Percentiles rank a stretch among this genome's conserved stretches.
phyloP scores from a whole-genome alignment of 2,113 vertebrate species.

The Oryzias woworae region DNA sequence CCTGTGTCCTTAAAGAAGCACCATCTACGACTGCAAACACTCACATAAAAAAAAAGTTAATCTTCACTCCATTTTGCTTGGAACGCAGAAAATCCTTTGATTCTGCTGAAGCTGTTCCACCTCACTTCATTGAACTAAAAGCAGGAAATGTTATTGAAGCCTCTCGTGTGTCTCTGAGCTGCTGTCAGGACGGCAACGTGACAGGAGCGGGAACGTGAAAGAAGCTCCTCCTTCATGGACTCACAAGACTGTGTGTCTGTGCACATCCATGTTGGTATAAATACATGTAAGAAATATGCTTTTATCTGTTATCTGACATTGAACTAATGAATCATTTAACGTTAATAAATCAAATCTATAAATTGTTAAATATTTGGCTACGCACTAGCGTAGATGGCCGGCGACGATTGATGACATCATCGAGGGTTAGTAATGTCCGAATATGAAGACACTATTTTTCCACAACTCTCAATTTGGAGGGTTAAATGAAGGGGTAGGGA shows the following conservation, averaged over 20 bases:
- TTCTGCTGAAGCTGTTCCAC: slow-evolving; percentile 72
- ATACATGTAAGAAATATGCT: too few species aligned
- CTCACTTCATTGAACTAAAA: slow-evolving; percentile 70
- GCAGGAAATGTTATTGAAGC: slow-evolving; percentile 58
- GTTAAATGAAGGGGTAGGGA: too few species aligned
- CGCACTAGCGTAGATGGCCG: too few species aligned
- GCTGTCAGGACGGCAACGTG: slow-evolving; percentile 55
- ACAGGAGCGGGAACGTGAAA: slow-evolving; percentile 67
- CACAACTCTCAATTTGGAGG: too few species aligned
- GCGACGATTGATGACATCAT: too few species aligned
- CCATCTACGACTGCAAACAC: slow-evolving; percentile 21
- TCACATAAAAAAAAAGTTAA: slow-evolving; percentile 64
- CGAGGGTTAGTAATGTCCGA: too few species aligned
- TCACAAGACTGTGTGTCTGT: slow-evolving; percentile 36
- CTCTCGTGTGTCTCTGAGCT: slow-evolving; percentile 67
- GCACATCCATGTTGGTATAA: neutral
- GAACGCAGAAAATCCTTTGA: slow-evolving; percentile 78
- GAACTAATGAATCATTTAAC: too few species aligned
- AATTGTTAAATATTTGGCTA: too few species aligned
- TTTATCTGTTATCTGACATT: too few species aligned
- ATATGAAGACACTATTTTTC: too few species aligned
- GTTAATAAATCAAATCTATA: too few species aligned
- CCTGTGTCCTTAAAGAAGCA: slow-evolving; percentile 74
- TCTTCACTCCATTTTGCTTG: slow-evolving; percentile 74
- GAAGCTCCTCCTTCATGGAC: slow-evolving; percentile 58